Evolutionary conservation across 1,140 invertebrate species (phyloP), one percentile per base, ranked within the genome.

Genomic region (Caerostris extrusa): DNA sequence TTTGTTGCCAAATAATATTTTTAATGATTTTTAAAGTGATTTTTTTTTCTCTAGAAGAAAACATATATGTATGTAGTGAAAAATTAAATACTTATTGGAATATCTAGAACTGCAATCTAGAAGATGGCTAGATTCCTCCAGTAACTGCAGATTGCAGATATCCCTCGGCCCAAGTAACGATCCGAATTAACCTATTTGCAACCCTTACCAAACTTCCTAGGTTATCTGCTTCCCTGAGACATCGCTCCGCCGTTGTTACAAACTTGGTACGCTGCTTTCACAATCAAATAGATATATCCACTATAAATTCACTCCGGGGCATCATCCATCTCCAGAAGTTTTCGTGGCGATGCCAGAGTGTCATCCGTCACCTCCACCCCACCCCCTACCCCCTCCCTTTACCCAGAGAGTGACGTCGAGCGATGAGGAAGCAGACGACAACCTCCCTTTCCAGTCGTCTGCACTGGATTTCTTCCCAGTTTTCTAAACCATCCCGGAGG

Each of bases 231-330:
- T 67, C 61, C 61, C 61, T 14, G 17, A 14, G 61, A 67, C 61
- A 67, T 67, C 61, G 14, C 7, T n/a, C 61, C 71, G 3, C 10
- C 0, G 71, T 53, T 77, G 10, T 50, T 50, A 12, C 7, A 4
- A 50, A 50, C 34, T 12, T 10, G 5, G 34, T 77, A 14, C 10
- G 71, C 53, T 77, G 12, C 71, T 14, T 17, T 57, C 56, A 34
- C 82, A 83, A 83, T 83, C 82, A 58, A 83, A 83, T 83, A 57
- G 19, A 50, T 53, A 19, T 7, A 57, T 83, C 82, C 82, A 83
- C 82, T 57, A 83, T 83, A 83, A 83, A 83, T 83, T 83, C 82
- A 83, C 82, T 83, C 82, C 5, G 7, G n/a, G 12, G 82, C 19
- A 55, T 83, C 82, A 83, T 83, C 82, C 56, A 83, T 83, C 82